Evolutionary conservation across 2,797 vertebrate species (phyloP).

Genomic region (Chelmon rostratus): DNA sequence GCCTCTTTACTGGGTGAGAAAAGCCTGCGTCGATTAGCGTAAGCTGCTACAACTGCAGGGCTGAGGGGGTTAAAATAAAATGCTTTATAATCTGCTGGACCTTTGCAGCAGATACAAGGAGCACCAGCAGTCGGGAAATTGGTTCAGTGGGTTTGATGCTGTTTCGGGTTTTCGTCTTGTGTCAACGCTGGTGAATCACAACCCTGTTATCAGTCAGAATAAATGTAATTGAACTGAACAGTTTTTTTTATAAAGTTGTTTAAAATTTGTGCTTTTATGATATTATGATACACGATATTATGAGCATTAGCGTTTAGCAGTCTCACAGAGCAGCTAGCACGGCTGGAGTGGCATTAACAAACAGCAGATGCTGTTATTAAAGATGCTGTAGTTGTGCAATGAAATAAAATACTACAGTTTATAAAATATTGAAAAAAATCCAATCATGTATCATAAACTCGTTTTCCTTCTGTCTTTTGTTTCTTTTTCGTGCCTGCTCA

Average conservation of each 20-base stretch:
- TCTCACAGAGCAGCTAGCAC: too few species aligned
- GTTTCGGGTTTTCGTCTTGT: background rate
- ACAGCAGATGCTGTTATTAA: too few species aligned
- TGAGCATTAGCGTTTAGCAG: too few species aligned
- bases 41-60: background rate
- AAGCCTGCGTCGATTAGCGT: conserved; percentile 34
- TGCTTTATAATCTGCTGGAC: conserved; percentile 32
- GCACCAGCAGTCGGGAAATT: background rate
- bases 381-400: too few species aligned
- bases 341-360: too few species aligned
- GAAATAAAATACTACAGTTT: background rate
- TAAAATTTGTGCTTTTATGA: too few species aligned
- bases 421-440: background rate
- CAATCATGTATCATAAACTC: background rate
- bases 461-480: background rate
- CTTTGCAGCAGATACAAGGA: conserved; percentile 5
- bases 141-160: background rate
- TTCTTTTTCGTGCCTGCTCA: background rate
- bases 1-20: conserved; percentile 45
- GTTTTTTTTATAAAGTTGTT: too few species aligned
- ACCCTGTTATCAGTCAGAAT: background rate
- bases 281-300: too few species aligned
- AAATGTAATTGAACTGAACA: background rate
- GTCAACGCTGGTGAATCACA: background rate
- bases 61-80: conserved; percentile 45